A percentile compares a stretch with the other conserved stretches of the same genome.
Evolutionary conservation across 2,113 vertebrate genomes (phyloP).

Genomic region (Dinomys branickii): DNA sequence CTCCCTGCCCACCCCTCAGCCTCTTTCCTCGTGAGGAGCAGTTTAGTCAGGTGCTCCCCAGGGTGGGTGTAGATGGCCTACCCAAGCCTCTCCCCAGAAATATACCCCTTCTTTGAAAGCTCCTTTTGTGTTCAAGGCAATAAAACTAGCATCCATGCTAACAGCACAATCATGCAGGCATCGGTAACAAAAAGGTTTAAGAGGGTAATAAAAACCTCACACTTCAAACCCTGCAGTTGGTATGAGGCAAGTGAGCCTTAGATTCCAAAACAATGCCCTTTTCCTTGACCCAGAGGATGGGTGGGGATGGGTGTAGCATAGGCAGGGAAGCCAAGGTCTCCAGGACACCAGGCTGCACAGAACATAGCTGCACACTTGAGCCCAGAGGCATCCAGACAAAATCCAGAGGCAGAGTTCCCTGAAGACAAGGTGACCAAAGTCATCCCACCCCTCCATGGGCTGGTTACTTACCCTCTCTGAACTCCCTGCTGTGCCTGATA

Average conservation of each 20-base stretch:
- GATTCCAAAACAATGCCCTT: not conserved
- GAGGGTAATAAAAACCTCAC: slow-evolving; percentile 61
- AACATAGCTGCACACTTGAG: not conserved
- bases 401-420: not conserved
- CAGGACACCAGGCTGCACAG: not conserved
- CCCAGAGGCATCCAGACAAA: not conserved
- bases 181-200: slow-evolving; percentile 55
- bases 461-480: not conserved
- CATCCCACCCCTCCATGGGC: not conserved
- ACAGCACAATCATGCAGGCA: fast-evolving
- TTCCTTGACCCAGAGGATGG: not conserved
- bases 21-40: not conserved
- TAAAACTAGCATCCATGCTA: slow-evolving; percentile 53
- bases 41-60: not conserved
- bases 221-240: slow-evolving; percentile 13
- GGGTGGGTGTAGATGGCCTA: not conserved
- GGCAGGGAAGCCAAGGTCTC: not conserved
- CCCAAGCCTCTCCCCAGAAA: not conserved
- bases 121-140: slow-evolving; percentile 54
- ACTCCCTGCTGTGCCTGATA: not conserved
- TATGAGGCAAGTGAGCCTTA: not conserved
- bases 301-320: not conserved
- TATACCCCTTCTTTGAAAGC: slow-evolving; percentile 25
- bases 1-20: not conserved
- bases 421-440: not conserved